Evolutionary conservation across 2,113 vertebrate species (phyloP).

Genomic region (Coptodon rendalli): DNA sequence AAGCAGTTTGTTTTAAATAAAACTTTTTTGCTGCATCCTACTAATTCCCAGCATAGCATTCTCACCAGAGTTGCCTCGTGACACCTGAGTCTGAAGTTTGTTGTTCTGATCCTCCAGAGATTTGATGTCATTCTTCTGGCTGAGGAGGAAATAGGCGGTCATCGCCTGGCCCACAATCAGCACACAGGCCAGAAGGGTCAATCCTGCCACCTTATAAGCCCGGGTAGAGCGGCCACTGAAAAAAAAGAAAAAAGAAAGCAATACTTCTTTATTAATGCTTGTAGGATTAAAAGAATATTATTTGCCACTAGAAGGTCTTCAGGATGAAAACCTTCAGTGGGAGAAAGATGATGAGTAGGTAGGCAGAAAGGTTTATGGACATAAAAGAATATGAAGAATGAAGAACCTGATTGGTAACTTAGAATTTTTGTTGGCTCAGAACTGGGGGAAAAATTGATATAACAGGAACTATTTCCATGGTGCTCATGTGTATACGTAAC

Average conservation of each 20-base stretch:
- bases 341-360: background rate
- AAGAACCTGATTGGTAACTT: background rate
- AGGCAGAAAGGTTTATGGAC: background rate
- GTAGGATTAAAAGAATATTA: background rate
- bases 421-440: background rate
- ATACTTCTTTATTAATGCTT: background rate
- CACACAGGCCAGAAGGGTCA: slow-evolving; percentile 62
- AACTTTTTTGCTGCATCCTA: background rate
- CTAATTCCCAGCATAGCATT: background rate
- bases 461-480: background rate
- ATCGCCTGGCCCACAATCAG: slow-evolving; percentile 63
- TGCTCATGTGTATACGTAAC: background rate
- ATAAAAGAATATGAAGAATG: background rate
- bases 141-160: slow-evolving; percentile 57
- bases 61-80: slow-evolving; percentile 26
- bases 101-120: slow-evolving; percentile 38
- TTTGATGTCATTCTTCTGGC: slow-evolving; percentile 53
- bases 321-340: background rate
- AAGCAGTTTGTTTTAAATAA: background rate
- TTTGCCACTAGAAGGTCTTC: background rate
- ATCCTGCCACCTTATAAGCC: slow-evolving; percentile 56
- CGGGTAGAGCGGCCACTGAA: slow-evolving; percentile 1
- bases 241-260: background rate
- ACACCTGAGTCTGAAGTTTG: slow-evolving; percentile 16
- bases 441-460: background rate